Percentiles rank a stretch among this genome's conserved stretches.
phyloP scores from a whole-genome alignment of 2,888 invertebrate genomes.

The Eurytoma adleriae region DNA sequence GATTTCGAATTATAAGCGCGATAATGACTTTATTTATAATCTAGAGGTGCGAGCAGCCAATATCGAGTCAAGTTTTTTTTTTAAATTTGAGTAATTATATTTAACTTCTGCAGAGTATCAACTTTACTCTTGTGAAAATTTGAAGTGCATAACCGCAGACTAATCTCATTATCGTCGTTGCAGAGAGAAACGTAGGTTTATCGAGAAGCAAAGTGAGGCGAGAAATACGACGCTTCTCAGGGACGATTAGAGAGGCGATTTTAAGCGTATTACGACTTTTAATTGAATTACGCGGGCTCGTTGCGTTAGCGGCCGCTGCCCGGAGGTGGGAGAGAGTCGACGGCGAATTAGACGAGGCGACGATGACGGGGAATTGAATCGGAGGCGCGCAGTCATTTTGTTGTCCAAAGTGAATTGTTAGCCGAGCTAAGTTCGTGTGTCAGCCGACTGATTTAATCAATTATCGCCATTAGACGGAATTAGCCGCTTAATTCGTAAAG shows the following conservation, averaged over 20 bases:
- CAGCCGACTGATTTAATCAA: constrained; percentile 48
- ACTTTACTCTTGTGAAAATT: no score
- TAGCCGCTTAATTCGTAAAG: constrained; percentile 29
- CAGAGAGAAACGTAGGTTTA: no score
- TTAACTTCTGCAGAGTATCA: no score
- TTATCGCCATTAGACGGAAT: constrained; percentile 33
- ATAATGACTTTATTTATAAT: no score
- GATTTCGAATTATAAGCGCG: no score
- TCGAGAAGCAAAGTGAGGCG: no score
- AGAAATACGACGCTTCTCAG: no score
- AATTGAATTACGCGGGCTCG: constrained; percentile 35
- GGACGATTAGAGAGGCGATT: neutral
- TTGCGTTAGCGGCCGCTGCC: neutral
- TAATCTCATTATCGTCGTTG: no score
- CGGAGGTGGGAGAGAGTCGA: neutral
- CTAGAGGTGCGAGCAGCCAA: no score
- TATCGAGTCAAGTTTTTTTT: no score
- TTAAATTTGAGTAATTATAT: no score
- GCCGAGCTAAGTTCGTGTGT: constrained; percentile 8
- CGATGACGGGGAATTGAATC: constrained; percentile 24
- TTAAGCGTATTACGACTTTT: constrained; percentile 13
- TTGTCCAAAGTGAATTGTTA: constrained; percentile 33
- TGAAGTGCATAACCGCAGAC: no score
- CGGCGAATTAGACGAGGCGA: constrained; percentile 20
- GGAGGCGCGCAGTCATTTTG: constrained; percentile 8